A percentile compares a stretch with the other conserved stretches of the same genome.
Conservation (phyloP, 2,113 vertebrate genomes). For the Oriolus oriolus region DNA sequence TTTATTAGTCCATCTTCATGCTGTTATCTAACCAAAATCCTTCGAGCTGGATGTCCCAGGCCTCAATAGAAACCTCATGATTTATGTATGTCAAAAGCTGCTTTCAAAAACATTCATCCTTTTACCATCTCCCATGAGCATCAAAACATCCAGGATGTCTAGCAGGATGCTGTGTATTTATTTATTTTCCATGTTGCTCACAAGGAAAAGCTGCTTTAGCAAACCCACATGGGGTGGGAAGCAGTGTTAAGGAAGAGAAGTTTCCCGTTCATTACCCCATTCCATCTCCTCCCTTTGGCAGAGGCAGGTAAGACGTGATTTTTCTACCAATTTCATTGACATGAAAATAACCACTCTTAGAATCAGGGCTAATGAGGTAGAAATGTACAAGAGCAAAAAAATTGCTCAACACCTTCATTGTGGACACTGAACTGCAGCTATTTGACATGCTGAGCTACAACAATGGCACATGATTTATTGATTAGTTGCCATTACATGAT, state of each 20-base stretch:
- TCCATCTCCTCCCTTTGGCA: not conserved
- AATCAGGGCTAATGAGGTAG: slow-evolving; percentile 53
- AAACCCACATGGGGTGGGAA: not conserved
- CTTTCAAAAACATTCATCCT: slow-evolving; percentile 10
- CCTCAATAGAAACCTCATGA: not conserved
- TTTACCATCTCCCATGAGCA: not conserved
- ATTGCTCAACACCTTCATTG: not conserved
- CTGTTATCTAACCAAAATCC: not conserved
- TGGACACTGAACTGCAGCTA: slow-evolving; percentile 11
- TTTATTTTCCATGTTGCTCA: not conserved
- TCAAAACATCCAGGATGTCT: not conserved
- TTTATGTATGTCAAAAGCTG: slow-evolving; percentile 13
- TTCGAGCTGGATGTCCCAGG: not conserved
- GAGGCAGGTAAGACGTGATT: slow-evolving; percentile 36
- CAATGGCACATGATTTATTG: slow-evolving; percentile 64
- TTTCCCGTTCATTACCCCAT: not conserved
- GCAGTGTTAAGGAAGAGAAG: not conserved
- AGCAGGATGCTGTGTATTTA: not conserved
- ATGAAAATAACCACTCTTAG: slow-evolving; percentile 49
- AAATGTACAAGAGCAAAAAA: slow-evolving; percentile 38
- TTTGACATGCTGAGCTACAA: slow-evolving; percentile 49
- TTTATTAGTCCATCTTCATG: not conserved
- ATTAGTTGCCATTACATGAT: slow-evolving; percentile 47
- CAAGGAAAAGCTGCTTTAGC: not conserved
- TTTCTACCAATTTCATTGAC: slow-evolving; percentile 39